Evolutionary conservation across 1,140 invertebrate genomes (phyloP), one percentile per base, ranked within the genome.

Genomic region (Ylistrum balloti): DNA sequence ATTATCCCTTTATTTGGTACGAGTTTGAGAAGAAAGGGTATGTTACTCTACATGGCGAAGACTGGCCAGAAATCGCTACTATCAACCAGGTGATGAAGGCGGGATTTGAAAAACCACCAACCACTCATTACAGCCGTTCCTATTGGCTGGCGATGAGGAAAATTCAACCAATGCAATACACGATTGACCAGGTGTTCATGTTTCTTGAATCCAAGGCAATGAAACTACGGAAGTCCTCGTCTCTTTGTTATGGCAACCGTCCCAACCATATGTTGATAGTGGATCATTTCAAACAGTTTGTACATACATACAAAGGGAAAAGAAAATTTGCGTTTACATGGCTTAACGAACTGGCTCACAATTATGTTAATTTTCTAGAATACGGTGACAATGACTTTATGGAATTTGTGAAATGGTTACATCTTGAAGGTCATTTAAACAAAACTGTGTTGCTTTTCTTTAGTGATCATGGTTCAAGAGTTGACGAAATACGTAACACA

Each of bases 391-490:
- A 90, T 22, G 89, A 90, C 34, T 90, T 90, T 41, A 87, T 91
- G 28, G 88, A 93, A 20, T 94, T 96, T 89, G 93, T 96, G 10
- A 90, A 88, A 48, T 88, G 88, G 22, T 89, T 96, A n/a, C 88
- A 95, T 32, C 56, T 93, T 10, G 91, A 93, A 22, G 91, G 93
- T 32, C 92, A 93, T 56, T 92, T 97, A 7, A 95, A 97, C 33
- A 96, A 97, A 92, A 97, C 97, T 0, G 95, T 97, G 0, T 95
- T 99, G 0, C 96, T 99, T 33, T 97, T 99, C 32, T 22, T 90
- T 2, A 88, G 89, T 38, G 89, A 90, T 28, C 89, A 90, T n/a
- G 89, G 89, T 0, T 87, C 89, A 0, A 87, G 86, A 32, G 74
- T 90, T 20, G 86, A 88, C 33, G 86, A n/a, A 9, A 97, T 98